phyloP scores from a whole-genome alignment of 2,113 vertebrate genomes.

The Acinonyx jubatus region DNA sequence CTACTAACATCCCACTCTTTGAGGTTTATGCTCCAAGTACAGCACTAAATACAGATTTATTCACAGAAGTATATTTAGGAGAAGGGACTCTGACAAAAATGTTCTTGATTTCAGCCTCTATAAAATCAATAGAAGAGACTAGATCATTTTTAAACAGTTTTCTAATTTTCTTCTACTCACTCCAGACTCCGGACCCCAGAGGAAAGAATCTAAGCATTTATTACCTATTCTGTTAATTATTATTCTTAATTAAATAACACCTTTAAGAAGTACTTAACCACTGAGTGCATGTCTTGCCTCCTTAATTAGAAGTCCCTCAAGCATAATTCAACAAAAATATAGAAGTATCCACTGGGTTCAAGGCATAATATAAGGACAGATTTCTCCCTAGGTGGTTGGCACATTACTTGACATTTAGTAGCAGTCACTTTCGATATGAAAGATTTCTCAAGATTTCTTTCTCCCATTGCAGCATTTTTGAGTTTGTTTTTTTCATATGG shows the following conservation, averaged over 20 bases:
- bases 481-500: background rate
- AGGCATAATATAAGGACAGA: conserved; percentile 16
- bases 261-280: conserved; percentile 69
- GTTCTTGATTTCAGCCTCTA: background rate
- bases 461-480: background rate
- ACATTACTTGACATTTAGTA: conserved; percentile 7
- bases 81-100: background rate
- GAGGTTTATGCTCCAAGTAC: background rate
- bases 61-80: background rate
- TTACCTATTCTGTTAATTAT: conserved; percentile 70
- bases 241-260: conserved; percentile 74
- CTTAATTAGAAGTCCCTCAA: conserved; percentile 64
- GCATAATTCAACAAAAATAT: conserved; percentile 66
- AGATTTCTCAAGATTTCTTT: background rate
- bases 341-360: conserved; percentile 42
- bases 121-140: background rate
- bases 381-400: conserved; percentile 3
- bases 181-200: conserved; percentile 45
- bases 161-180: conserved; percentile 40
- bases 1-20: background rate
- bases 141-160: conserved; percentile 10
- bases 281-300: conserved; percentile 11
- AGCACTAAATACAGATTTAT: background rate
- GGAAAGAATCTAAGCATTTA: conserved; percentile 54
- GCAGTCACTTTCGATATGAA: background rate